A percentile compares a stretch with the other conserved stretches of the same genome.
phyloP scores from a whole-genome alignment of 1,140 invertebrate genomes.

The Araneus ventricosus region DNA sequence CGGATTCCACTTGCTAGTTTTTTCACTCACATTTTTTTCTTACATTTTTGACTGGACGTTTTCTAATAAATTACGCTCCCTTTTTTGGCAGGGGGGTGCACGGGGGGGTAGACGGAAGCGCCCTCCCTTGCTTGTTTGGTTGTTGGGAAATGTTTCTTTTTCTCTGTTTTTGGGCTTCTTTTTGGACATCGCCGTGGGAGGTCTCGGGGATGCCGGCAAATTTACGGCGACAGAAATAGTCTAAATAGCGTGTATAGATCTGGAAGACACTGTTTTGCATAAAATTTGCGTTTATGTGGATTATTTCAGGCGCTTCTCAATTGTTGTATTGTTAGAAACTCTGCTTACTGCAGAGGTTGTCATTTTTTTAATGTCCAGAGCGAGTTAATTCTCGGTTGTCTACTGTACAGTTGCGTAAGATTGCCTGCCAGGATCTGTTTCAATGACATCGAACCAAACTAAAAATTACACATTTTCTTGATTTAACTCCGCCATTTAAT shows the following conservation, averaged over 20 bases:
- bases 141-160: constrained; percentile 11
- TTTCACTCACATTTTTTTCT: background rate
- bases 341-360: too few relatives aligned
- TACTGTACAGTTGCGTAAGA: too few relatives aligned
- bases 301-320: background rate
- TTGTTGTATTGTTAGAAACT: background rate
- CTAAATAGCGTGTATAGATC: background rate
- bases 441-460: too few relatives aligned
- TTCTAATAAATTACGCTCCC: constrained; percentile 17
- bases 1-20: background rate
- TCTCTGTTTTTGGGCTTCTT: background rate
- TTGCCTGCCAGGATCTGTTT: too few relatives aligned
- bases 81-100: background rate
- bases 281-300: background rate
- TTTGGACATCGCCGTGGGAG: constrained; percentile 22
- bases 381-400: too few relatives aligned
- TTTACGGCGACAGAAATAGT: constrained; percentile 22
- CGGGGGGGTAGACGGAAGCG: background rate
- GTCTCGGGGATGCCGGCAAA: background rate
- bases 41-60: background rate
- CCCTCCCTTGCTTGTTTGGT: background rate
- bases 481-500: too few relatives aligned
- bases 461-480: too few relatives aligned
- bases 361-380: too few relatives aligned
- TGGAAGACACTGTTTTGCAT: background rate